phyloP scores from a whole-genome alignment of 2,797 vertebrate genomes.

The Sciurus carolinensis region DNA sequence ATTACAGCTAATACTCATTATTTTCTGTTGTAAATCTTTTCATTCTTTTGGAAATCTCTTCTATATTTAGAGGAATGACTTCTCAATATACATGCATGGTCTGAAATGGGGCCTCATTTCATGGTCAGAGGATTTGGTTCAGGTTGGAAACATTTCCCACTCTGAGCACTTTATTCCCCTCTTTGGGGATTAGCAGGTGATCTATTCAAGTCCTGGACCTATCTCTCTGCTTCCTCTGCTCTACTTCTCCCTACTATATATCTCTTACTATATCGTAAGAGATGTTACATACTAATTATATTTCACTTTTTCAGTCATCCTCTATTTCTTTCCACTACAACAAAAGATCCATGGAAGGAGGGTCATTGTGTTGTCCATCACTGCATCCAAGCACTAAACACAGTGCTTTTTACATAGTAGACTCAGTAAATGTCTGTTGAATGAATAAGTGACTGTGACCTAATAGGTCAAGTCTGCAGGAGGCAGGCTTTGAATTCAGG shows the following conservation, averaged over 20 bases:
- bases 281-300: accelerated
- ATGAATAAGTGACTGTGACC: not conserved
- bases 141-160: not conserved
- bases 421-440: not conserved
- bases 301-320: not conserved
- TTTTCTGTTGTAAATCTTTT: not conserved
- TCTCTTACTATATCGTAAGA: not conserved
- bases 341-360: not conserved
- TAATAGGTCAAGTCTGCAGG: not conserved
- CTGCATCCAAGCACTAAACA: not conserved
- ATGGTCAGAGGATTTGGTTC: not conserved
- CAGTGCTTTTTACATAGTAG: accelerated
- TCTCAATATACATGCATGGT: not conserved
- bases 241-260: not conserved
- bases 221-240: not conserved
- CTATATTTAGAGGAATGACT: not conserved
- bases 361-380: not conserved
- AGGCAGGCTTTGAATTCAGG: not conserved
- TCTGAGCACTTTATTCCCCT: not conserved
- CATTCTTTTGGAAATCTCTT: not conserved
- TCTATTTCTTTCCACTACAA: not conserved
- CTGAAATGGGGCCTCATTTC: not conserved
- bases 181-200: too few relatives aligned
- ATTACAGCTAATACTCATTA: not conserved
- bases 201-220: not conserved